Base-by-base conservation (phyloP, 2,113 vertebrate species). In the Tricholaema leucomelas region DNA sequence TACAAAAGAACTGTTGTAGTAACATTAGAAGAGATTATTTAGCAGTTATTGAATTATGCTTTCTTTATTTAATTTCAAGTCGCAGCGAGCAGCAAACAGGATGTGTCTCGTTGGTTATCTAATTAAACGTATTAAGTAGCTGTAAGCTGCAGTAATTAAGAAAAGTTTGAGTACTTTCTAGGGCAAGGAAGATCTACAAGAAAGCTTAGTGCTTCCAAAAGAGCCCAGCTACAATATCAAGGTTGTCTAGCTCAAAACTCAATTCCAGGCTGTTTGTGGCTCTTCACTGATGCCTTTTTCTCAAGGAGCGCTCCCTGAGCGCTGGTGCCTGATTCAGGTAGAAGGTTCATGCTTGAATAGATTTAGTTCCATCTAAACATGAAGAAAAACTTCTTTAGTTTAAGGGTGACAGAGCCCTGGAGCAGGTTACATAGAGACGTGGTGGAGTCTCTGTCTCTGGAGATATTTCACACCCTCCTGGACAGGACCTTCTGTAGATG, bases 41-140 rank as follows among this genome's bases (percentile, higher is more conserved):
- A 95, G 95, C 42, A 74, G 65, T 92, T 97, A 96, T 96, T 97
- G 94, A 96, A 81, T 96, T 97, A 91, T 86, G 58, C 63, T 95
- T 94, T 58, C 54, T 95, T 94, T 91, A 60, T 77, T 95, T 94
- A 94, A 85, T 97, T 96, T 94, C 84, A 95, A 85, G 96, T 97
- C 95, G 90, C 60, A 73, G 65, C 77, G 42, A 97, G 75, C 67
- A 88, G 89, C 90, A 96, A 97, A 87, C 87, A 94, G 93, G 94
- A 96, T 89, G 73, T 95, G 42, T 96, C 87, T 97, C 70, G 89
- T 85, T 96, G 92, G 95, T 97, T 90, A 95, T 91, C 94, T 97
- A 96, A 97, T 97, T 97, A 96, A 95, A 80, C 27, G 23, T 89
- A 93, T 96, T 90, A 97, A 92, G 66, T 90, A 91, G 59, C 92